phyloP scores from a whole-genome alignment of 2,888 invertebrate species.

The Malthinus seriepunctatus region DNA sequence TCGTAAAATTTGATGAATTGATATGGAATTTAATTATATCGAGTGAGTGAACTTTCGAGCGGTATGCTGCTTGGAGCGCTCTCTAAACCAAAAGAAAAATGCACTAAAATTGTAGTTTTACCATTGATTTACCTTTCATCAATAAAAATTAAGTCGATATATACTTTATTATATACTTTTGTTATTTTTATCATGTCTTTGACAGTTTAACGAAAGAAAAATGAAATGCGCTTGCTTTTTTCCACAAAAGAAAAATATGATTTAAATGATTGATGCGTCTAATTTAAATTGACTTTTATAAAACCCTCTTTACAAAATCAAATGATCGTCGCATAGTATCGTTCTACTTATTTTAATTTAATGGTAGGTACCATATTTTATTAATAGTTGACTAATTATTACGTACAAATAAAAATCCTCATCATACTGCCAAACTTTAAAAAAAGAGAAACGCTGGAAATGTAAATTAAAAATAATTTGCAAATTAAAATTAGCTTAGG shows the following conservation, averaged over 20 bases:
- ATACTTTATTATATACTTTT: constrained; percentile 15
- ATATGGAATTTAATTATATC: constrained; percentile 40
- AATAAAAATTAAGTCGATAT: constrained; percentile 20
- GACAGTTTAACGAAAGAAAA: neutral
- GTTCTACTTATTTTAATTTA: no score
- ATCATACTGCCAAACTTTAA: no score
- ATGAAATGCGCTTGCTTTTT: neutral
- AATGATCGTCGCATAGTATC: neutral
- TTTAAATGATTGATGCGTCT: no score
- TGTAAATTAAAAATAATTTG: no score
- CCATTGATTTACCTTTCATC: constrained; percentile 20
- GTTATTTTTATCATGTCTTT: neutral
- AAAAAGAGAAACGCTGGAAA: no score
- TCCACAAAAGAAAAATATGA: no score
- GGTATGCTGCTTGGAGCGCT: constrained; percentile 10
- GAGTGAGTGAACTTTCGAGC: constrained; percentile 29
- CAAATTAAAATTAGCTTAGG: no score
- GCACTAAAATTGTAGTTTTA: constrained; percentile 25
- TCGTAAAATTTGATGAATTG: constrained; percentile 42
- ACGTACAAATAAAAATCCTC: no score
- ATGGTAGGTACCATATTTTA: no score
- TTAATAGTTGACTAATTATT: no score
- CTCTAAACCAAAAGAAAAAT: constrained; percentile 26
- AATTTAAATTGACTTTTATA: neutral
- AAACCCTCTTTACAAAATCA: neutral